Conservation (phyloP, 2,797 vertebrate genomes). For the Pachyuromys duprasi region DNA sequence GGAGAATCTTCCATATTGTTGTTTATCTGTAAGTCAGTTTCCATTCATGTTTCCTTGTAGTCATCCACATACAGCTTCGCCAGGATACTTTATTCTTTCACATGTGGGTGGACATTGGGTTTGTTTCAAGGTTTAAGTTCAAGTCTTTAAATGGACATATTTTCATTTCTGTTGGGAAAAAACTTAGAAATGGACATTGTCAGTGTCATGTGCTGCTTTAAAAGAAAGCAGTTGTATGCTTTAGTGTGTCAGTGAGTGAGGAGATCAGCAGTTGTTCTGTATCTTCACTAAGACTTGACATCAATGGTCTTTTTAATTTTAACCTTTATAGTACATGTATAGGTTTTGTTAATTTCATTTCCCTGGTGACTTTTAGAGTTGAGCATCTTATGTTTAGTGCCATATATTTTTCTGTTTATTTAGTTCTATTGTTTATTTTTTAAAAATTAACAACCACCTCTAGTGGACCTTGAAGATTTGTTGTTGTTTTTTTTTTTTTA, state of each 20-base stretch:
- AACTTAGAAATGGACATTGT: background rate
- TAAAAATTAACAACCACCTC: background rate
- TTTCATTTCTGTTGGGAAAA: constrained; percentile 56
- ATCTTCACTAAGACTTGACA: background rate
- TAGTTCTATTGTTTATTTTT: background rate
- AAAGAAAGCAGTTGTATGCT: background rate
- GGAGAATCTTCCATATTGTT: background rate
- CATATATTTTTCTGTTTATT: background rate
- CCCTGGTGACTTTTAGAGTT: background rate
- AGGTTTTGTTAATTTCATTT: constrained; percentile 6
- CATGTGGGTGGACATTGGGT: background rate
- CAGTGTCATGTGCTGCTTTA: background rate
- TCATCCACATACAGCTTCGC: background rate
- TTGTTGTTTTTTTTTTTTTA: no score
- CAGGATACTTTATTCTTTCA: background rate
- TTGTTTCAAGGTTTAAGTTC: background rate
- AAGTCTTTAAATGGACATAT: constrained; percentile 12
- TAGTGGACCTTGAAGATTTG: background rate
- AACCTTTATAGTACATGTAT: background rate
- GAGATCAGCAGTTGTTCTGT: background rate
- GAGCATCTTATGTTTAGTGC: constrained; percentile 21
- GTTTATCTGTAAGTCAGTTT: background rate
- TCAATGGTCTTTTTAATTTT: constrained; percentile 37
- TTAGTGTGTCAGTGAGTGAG: background rate
- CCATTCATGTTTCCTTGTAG: background rate